Conservation (phyloP, 1,140 invertebrate species). For the Aphelenchoides avenae region DNA sequence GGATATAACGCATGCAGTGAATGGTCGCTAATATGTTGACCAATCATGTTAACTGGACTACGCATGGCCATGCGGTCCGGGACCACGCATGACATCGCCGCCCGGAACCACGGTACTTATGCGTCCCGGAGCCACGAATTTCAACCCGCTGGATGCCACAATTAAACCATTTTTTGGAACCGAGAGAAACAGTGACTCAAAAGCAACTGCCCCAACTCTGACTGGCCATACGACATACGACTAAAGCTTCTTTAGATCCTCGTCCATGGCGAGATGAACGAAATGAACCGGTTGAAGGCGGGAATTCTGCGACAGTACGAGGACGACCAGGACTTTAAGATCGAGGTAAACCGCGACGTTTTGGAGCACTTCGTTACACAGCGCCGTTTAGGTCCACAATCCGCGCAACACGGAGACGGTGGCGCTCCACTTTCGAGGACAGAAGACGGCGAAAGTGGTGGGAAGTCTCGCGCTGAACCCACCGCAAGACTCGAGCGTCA, state of each 20-base stretch:
- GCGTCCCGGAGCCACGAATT: no score
- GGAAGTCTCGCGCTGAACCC: constrained; percentile 35
- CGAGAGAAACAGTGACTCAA: background rate
- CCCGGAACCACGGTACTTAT: no score
- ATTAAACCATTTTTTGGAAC: no score
- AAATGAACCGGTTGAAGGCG: constrained; percentile 91
- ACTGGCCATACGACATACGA: background rate
- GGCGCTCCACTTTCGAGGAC: constrained; percentile 86
- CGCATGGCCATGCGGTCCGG: no score
- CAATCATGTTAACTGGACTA: no score
- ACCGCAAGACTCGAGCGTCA: constrained; percentile 31
- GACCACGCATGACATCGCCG: no score
- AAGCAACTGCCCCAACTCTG: background rate
- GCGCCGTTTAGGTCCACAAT: constrained; percentile 72
- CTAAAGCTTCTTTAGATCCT: constrained; percentile 69
- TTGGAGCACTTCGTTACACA: constrained; percentile 5
- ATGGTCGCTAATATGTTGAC: no score
- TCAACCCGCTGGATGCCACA: no score
- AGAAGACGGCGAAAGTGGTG: constrained; percentile 89
- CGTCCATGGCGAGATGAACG: constrained; percentile 97
- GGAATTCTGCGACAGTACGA: constrained; percentile 90
- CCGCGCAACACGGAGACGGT: constrained; percentile 90
- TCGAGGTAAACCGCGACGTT: constrained; percentile 65
- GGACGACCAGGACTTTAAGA: constrained; percentile 77
- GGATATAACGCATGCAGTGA: no score